phyloP scores from a whole-genome alignment of 2,888 invertebrate genomes.

The Drosophila borealis region DNA sequence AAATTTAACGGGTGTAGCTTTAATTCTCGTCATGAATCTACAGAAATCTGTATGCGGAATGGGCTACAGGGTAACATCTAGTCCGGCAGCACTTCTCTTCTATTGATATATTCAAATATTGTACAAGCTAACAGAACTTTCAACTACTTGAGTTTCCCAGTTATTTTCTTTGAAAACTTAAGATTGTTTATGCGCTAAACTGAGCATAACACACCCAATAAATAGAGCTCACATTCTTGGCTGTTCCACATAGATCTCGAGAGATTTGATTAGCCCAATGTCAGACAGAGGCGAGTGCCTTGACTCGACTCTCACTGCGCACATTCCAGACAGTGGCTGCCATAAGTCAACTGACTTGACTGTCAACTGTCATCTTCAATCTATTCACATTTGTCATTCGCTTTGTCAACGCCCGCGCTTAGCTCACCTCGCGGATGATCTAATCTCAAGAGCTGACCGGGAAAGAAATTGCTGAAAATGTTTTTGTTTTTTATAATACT shows the following conservation, averaged over 20 bases:
- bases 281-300: neutral
- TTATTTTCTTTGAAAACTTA: neutral
- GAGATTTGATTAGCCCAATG: conserved; percentile 17
- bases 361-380: conserved; percentile 25
- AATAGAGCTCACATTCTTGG: neutral
- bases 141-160: neutral
- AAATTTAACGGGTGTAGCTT: no score
- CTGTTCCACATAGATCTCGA: conserved; percentile 14
- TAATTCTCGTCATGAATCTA: no score
- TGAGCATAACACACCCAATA: neutral
- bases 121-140: neutral
- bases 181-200: neutral
- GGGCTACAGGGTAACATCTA: no score
- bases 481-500: neutral
- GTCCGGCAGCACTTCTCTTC: no score
- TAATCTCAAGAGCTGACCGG: conserved; percentile 54
- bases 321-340: conserved; percentile 7
- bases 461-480: conserved; percentile 43
- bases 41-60: no score
- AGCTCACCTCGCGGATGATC: conserved; percentile 62
- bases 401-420: conserved; percentile 60
- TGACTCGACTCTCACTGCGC: neutral
- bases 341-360: conserved; percentile 12
- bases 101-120: neutral
- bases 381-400: conserved; percentile 40